phyloP scores from a whole-genome alignment of 2,888 invertebrate genomes.

The Drosophila nigricruria region DNA sequence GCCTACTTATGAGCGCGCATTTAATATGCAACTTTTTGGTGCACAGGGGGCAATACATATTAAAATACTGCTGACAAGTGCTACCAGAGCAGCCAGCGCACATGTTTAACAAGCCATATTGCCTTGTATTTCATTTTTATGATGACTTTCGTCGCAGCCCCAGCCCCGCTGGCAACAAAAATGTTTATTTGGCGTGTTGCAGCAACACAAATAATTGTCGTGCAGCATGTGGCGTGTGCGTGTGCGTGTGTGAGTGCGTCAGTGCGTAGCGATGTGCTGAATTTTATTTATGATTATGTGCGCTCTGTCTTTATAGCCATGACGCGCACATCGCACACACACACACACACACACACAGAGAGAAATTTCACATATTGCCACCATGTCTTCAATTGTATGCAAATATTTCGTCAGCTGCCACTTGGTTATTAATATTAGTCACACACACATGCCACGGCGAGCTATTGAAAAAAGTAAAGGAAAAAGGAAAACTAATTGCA shows the following conservation, averaged over 20 bases:
- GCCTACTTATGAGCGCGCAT: conserved; percentile 59
- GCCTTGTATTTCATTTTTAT: conserved; percentile 78
- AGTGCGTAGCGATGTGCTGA: conserved; percentile 48
- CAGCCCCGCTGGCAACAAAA: conserved; percentile 39
- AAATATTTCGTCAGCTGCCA: conserved; percentile 56
- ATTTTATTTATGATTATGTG: conserved; percentile 74
- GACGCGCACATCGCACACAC: conserved; percentile 31
- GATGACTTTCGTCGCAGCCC: conserved; percentile 59
- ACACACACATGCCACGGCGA: conserved; percentile 13
- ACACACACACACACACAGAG: not conserved
- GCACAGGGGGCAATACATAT: conserved; percentile 45
- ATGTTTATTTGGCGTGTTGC: conserved; percentile 78
- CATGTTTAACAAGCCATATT: conserved; percentile 72
- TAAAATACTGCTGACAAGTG: conserved; percentile 64
- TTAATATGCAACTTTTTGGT: conserved; percentile 53
- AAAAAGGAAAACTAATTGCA: conserved; percentile 41
- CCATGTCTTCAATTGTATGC: conserved; percentile 52
- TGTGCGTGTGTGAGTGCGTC: conserved; percentile 14
- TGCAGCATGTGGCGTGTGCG: conserved; percentile 72
- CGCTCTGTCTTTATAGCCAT: conserved; percentile 60
- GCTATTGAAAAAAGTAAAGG: conserved; percentile 8
- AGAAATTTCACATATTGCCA: conserved; percentile 43
- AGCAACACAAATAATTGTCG: conserved; percentile 79
- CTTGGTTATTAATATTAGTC: conserved; percentile 55
- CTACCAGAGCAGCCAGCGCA: conserved; percentile 37